A percentile compares a stretch with the other conserved stretches of the same genome.
These are phyloP conservation scores for Poeciliopsis paucimaculata DNA, from an alignment of 2,797 vertebrate genomes.

Conservation along the genomic window DNA sequence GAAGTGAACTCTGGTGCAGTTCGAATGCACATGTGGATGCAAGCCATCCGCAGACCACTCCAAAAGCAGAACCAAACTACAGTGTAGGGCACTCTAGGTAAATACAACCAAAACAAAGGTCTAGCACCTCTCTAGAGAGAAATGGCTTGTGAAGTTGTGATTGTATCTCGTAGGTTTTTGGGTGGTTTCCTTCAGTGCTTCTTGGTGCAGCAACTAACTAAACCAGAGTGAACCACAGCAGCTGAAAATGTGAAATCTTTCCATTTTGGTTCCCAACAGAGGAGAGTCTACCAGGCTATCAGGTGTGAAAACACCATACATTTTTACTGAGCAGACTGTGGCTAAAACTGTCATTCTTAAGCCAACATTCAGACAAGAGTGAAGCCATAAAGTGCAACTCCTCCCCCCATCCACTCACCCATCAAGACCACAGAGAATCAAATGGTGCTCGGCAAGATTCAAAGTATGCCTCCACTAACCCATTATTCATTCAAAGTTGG, in stretches of 20 bases:
- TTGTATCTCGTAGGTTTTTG: too few relatives aligned
- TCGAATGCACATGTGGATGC: too few relatives aligned
- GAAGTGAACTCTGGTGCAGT: too few relatives aligned
- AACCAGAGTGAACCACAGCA: neutral
- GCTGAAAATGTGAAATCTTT: neutral
- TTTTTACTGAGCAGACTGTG: conserved; percentile 17
- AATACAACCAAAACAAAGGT: too few relatives aligned
- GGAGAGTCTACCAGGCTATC: too few relatives aligned
- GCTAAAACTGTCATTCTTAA: conserved; percentile 4
- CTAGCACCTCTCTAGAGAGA: neutral
- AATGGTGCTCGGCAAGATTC: neutral
- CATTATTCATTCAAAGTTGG: neutral
- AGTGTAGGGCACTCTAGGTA: too few relatives aligned
- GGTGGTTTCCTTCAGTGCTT: neutral
- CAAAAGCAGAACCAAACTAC: too few relatives aligned
- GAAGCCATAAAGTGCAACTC: conserved; percentile 15
- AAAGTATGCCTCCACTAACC: neutral
- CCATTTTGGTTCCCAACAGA: too few relatives aligned
- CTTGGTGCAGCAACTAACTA: neutral
- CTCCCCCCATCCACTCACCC: conserved; percentile 25
- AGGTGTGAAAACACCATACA: too few relatives aligned
- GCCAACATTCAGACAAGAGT: conserved; percentile 15
- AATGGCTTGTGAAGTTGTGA: neutral
- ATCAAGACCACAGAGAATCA: conserved; percentile 1
- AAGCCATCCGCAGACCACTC: too few relatives aligned